Conservation (phyloP, 2,113 vertebrate species). For the Hemicordylus capensis region DNA sequence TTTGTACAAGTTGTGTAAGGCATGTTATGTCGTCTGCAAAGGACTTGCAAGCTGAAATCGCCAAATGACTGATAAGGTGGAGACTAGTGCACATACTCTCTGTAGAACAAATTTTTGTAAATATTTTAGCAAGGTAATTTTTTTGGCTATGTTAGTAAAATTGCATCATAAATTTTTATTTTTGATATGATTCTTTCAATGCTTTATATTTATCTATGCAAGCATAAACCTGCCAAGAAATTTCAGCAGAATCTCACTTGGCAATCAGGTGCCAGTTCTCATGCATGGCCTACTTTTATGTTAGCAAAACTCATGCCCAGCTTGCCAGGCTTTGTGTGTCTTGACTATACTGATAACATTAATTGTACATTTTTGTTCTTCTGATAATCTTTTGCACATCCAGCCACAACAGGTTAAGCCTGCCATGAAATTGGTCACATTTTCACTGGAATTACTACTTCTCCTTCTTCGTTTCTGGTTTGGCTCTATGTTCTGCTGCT, state of each 20-base stretch:
- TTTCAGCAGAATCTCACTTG: neutral
- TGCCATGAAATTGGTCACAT: neutral
- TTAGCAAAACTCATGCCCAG: neutral
- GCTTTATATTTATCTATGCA: neutral
- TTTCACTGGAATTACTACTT: neutral
- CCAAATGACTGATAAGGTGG: neutral
- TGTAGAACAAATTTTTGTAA: neutral
- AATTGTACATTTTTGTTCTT: neutral
- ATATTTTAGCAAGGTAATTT: neutral
- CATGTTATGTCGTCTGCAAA: slow-evolving; percentile 7
- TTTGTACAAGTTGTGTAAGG: slow-evolving; percentile 30
- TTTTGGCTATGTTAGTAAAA: slow-evolving; percentile 5
- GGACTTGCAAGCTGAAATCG: neutral
- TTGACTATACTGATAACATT: neutral
- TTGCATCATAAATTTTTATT: slow-evolving; percentile 1
- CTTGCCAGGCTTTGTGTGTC: neutral
- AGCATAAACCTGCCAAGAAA: slow-evolving; percentile 1
- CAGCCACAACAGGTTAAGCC: neutral
- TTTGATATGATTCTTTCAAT: neutral
- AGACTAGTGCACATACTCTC: neutral
- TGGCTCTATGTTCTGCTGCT: neutral
- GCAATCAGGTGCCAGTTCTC: neutral
- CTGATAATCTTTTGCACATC: neutral
- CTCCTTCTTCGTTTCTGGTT: slow-evolving; percentile 10
- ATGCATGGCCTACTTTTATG: neutral